Percentiles rank a stretch among this genome's conserved stretches.
Evolutionary conservation across 1,140 invertebrate species (phyloP).

Genomic region (Heterodera carotae): DNA sequence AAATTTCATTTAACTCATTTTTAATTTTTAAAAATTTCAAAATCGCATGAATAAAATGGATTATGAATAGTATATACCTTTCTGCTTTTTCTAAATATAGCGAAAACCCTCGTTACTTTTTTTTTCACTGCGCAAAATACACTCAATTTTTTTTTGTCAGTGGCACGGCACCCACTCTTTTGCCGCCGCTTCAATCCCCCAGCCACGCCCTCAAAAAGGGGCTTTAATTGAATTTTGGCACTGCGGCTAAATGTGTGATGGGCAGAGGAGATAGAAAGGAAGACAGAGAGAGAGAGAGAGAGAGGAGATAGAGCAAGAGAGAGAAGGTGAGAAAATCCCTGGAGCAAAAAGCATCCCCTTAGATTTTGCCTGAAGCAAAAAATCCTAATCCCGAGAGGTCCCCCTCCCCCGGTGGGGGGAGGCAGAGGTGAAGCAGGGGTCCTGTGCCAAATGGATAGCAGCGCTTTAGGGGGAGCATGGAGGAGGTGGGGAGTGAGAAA

Average conservation of each 20-base stretch:
- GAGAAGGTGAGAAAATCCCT: no score
- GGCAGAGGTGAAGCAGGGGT: not conserved
- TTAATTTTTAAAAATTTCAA: no score
- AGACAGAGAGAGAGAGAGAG: not conserved
- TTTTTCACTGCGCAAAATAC: not conserved
- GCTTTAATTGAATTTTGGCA: not conserved
- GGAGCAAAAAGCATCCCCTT: not conserved
- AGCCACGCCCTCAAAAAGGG: not conserved
- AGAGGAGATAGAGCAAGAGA: no score
- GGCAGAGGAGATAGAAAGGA: not conserved
- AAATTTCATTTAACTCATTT: no score
- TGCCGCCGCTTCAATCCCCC: not conserved
- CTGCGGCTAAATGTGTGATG: no score
- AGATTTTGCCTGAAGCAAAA: not conserved
- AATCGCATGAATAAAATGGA: no score
- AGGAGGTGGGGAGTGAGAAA: not conserved
- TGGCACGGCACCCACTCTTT: no score
- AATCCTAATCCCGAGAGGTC: not conserved
- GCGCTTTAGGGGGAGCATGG: no score
- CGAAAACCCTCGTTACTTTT: no score
- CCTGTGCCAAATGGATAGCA: not conserved
- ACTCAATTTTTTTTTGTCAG: not conserved
- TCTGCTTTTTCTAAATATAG: no score
- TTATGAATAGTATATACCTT: no score
- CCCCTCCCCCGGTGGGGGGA: no score